Evolutionary conservation across 2,888 invertebrate genomes (phyloP).

Genomic region (Chaitophorus viminalis): DNA sequence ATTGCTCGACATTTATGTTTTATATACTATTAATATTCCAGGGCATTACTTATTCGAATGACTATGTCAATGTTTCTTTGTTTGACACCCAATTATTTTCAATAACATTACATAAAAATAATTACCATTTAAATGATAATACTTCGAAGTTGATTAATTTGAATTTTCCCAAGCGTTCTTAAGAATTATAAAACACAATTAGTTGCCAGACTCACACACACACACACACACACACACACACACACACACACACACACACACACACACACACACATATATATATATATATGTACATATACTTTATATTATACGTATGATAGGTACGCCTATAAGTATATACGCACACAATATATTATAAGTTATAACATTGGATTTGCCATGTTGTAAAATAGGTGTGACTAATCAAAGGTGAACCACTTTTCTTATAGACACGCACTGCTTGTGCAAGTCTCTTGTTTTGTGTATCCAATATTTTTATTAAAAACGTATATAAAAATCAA

Average conservation of each 20-base stretch:
- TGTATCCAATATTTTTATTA: constrained; percentile 37
- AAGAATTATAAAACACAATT: constrained; percentile 17
- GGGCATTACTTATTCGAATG: neutral
- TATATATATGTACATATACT: neutral
- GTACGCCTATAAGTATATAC: neutral
- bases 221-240: neutral
- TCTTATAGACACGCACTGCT: constrained; percentile 41
- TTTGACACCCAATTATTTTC: constrained; percentile 8
- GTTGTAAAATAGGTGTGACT: constrained; percentile 50
- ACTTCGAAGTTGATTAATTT: constrained; percentile 13
- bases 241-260: neutral
- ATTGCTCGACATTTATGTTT: neutral
- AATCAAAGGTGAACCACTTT: constrained; percentile 55
- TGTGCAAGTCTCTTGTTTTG: constrained; percentile 36
- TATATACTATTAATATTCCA: neutral
- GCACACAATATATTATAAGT: neutral
- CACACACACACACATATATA: neutral
- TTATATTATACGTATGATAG: too few species aligned
- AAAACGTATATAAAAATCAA: constrained; percentile 27
- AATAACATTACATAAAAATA: neutral
- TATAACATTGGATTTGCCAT: constrained; percentile 34
- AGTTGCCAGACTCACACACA: constrained; percentile 13
- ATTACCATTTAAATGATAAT: constrained; percentile 13
- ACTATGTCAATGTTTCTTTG: constrained; percentile 3
- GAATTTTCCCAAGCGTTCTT: neutral